Evolutionary conservation across 1,140 invertebrate genomes (phyloP).

Genomic region (Sinella curviseta): DNA sequence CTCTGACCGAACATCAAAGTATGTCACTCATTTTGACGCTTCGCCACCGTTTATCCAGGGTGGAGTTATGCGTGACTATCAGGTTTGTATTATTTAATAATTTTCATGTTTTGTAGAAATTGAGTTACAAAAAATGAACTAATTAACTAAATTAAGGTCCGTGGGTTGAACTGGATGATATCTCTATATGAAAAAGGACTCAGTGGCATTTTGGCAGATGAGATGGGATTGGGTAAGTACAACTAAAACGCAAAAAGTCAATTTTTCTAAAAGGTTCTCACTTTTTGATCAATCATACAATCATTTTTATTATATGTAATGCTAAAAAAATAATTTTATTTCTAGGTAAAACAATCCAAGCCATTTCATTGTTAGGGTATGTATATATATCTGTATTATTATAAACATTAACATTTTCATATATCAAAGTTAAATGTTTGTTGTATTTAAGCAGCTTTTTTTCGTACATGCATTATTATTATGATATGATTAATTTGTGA

Average conservation of each 20-base stretch:
- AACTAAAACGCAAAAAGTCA: too few species aligned
- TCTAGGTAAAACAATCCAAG: constrained; percentile 93
- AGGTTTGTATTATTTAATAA: too few species aligned
- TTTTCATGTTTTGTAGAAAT: too few species aligned
- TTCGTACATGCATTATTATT: not conserved
- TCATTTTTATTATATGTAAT: not conserved
- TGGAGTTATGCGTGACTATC: constrained; percentile 96
- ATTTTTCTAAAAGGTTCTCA: not conserved
- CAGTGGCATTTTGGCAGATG: constrained; percentile 98
- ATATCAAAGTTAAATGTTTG: not conserved
- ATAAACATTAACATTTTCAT: not conserved
- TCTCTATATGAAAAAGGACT: constrained; percentile 98
- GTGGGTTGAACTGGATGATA: constrained; percentile 99
- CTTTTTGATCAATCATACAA: not conserved
- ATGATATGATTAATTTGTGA: not conserved
- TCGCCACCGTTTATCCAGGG: constrained; percentile 52
- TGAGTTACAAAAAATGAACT: too few species aligned
- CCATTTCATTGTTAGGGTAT: constrained; percentile 89
- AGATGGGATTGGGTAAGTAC: constrained; percentile 86
- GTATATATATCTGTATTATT: constrained; percentile 14
- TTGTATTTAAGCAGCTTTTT: not conserved
- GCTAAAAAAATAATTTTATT: too few species aligned
- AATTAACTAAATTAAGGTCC: too few species aligned
- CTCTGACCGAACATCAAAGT: not conserved
- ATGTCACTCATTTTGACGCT: not conserved